A percentile compares a stretch with the other conserved stretches of the same genome.
These are phyloP conservation scores for Trachymyrmex cornetzi DNA, from an alignment of 1,140 invertebrate species.

Conservation along the genomic window DNA sequence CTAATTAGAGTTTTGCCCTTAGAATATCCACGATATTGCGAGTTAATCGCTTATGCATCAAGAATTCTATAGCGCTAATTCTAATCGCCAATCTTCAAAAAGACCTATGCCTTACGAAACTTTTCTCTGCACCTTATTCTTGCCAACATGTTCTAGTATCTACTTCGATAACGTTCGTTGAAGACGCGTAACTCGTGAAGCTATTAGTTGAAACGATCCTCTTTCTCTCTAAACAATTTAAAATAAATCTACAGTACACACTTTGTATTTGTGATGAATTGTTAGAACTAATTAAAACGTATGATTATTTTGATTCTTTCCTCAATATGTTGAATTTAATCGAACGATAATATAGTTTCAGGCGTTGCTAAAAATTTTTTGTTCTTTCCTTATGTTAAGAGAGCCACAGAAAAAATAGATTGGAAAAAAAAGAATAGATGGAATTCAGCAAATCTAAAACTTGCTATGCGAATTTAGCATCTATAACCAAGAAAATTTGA, in stretches of 20 bases:
- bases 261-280: constrained; percentile 10
- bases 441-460: no score
- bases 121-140: constrained; percentile 46
- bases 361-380: neutral
- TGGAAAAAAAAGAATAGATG: no score
- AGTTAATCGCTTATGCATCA: constrained; percentile 55
- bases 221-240: neutral
- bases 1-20: constrained; percentile 53
- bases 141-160: constrained; percentile 56
- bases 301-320: neutral
- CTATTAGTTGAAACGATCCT: neutral
- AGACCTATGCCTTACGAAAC: constrained; percentile 58
- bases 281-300: neutral
- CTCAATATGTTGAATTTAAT: neutral
- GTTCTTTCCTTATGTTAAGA: neutral
- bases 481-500: no score
- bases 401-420: no score
- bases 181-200: constrained; percentile 58
- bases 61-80: constrained; percentile 31
- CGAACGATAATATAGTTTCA: neutral
- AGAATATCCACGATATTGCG: constrained; percentile 45
- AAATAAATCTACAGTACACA: neutral
- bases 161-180: constrained; percentile 35
- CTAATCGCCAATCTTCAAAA: constrained; percentile 45
- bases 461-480: no score